Evolutionary conservation across 2,113 vertebrate species (phyloP), one percentile per base, ranked within the genome.

Genomic region (Ailuropoda melanoleuca): DNA sequence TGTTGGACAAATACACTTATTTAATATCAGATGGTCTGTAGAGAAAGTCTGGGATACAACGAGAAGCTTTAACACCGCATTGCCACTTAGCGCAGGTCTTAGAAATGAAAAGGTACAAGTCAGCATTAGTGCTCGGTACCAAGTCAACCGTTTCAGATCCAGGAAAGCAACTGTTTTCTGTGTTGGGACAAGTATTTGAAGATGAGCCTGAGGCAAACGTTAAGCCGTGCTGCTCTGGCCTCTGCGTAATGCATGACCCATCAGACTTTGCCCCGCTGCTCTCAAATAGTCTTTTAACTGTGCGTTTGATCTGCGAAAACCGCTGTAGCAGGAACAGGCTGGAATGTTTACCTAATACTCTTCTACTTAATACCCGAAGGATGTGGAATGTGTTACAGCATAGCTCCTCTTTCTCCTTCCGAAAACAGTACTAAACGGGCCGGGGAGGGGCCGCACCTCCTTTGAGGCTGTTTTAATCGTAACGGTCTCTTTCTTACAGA

Each of bases 301-400:
- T 90, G 97, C 64, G 26, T 95, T 96, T 94, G 50, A 64, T 85
- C 90, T 87, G 83, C 82, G 10, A 90, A 83, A 95, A 94, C 66
- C 4, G 60, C 90, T 88, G 78, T 93, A 85, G 94, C 88, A 88
- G 78, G 93, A 95, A 92, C 24, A 95, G 82, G 81, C 96, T 97
- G 96, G 97, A 97, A 90, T 96, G 97, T 97, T 98, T 97, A 98
- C 96, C 72, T n/a, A 89, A 66, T 81, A 10, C 92, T 98, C 98
- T 60, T 48, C 68, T 68, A 34, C 62, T 97, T 98, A 98, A 74
- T 94, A 90, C 89, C 50, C 48, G n/a, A 64, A 85, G 72, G 55
- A 46, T 86, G 60, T 53, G 91, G 85, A 97, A 89, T 95, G 72
- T 94, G 80, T 94, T 70, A 50, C 39, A 21, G 84, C 92, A 58